phyloP scores from a whole-genome alignment of 2,113 vertebrate species.

The Tapirus terrestris region DNA sequence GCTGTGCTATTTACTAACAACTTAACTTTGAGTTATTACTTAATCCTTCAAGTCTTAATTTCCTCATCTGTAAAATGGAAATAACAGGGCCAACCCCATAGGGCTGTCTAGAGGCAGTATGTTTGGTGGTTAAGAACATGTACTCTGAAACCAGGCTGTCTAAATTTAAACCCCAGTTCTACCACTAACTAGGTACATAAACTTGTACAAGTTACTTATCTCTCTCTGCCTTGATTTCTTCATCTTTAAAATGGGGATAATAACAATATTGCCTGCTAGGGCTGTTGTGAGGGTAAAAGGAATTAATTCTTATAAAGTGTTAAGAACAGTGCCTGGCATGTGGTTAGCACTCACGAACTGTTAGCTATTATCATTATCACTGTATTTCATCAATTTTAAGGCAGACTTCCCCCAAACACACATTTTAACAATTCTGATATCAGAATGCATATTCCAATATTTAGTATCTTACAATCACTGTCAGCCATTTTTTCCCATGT shows the following conservation, averaged over 20 bases:
- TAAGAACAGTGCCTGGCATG: neutral
- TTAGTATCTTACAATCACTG: no score
- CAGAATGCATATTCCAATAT: neutral
- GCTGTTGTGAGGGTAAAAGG: no score
- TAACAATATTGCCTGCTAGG: no score
- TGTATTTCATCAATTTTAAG: neutral
- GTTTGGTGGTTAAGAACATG: rapidly evolving
- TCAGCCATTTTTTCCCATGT: rapidly evolving
- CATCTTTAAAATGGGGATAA: neutral
- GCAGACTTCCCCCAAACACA: neutral
- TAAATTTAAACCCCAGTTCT: no score
- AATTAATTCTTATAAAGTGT: neutral
- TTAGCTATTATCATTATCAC: no score
- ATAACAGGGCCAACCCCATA: rapidly evolving
- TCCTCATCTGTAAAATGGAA: neutral
- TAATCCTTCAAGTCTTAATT: neutral
- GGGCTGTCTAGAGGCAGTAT: no score
- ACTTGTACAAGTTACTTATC: no score
- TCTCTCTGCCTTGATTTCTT: neutral
- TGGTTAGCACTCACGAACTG: rapidly evolving
- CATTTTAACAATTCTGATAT: neutral
- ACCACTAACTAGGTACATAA: neutral
- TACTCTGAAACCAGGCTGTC: neutral
- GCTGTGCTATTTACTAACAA: neutral
- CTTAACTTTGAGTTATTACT: neutral